A percentile compares a stretch with the other conserved stretches of the same genome.
Evolutionary conservation across 2,113 vertebrate genomes (phyloP).

Genomic region (Bungarus multicinctus): DNA sequence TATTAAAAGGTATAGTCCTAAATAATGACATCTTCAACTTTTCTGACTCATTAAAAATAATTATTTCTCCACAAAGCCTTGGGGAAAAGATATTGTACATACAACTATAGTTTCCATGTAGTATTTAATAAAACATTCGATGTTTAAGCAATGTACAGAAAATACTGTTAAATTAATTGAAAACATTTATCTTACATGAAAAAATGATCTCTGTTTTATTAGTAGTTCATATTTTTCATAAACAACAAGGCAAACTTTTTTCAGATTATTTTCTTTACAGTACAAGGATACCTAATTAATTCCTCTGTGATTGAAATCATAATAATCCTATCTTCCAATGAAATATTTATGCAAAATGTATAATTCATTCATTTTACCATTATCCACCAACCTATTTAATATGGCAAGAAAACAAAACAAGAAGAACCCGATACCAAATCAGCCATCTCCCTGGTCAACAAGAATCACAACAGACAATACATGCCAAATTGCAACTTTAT

Average conservation of each 20-base stretch:
- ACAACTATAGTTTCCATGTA: constrained; percentile 34
- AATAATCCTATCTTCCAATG: constrained; percentile 21
- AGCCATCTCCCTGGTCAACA: not conserved
- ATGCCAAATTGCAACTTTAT: not conserved
- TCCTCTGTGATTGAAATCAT: constrained; percentile 12
- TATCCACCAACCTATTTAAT: not conserved
- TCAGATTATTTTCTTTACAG: constrained; percentile 45
- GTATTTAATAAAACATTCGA: constrained; percentile 58
- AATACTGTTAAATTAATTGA: constrained; percentile 60
- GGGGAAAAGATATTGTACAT: constrained; percentile 51
- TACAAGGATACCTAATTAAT: constrained; percentile 28
- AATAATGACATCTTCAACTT: constrained; percentile 34
- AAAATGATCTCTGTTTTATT: constrained; percentile 49
- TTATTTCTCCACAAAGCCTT: constrained; percentile 46
- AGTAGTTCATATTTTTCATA: constrained; percentile 12
- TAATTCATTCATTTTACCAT: constrained; percentile 32
- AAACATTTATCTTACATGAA: constrained; percentile 47
- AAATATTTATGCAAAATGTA: constrained; percentile 26
- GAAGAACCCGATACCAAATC: not conserved
- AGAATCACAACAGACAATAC: not conserved
- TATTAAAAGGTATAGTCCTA: constrained; percentile 38
- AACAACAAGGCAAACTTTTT: not conserved
- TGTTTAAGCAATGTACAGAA: constrained; percentile 56
- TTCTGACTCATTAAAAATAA: constrained; percentile 46
- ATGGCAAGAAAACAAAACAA: not conserved